phyloP scores from a whole-genome alignment of 1,140 invertebrate species.

The Diplogasteroides magnus region DNA sequence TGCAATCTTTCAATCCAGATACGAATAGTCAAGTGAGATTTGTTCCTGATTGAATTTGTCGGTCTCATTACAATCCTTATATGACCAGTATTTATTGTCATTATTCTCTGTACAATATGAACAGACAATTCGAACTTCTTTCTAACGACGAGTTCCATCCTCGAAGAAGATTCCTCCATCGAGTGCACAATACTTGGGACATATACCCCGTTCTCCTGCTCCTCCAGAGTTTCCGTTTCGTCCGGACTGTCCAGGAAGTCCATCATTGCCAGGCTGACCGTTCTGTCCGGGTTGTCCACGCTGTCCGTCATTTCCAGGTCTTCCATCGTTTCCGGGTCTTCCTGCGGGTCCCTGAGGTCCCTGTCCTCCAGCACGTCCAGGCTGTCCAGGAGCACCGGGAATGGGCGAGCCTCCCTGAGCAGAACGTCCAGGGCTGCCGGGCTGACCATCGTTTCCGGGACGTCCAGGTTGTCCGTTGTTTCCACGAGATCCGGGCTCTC shows the following conservation, averaged over 20 bases:
- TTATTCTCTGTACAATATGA: background rate
- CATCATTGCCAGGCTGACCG: too few species aligned
- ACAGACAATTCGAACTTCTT: conserved; percentile 9
- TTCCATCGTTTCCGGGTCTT: conserved; percentile 13
- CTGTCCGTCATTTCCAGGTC: conserved; percentile 11
- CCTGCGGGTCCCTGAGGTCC: conserved; percentile 18
- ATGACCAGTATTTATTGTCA: background rate
- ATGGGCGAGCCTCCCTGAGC: too few species aligned
- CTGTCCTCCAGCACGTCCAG: conserved; percentile 1
- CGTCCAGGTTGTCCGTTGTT: too few species aligned
- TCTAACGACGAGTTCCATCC: too few species aligned
- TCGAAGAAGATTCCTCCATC: too few species aligned
- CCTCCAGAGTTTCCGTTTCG: conserved; percentile 13
- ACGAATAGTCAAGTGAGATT: too few species aligned
- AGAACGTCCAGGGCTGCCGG: conserved; percentile 17
- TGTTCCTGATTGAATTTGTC: too few species aligned
- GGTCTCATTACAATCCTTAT: too few species aligned
- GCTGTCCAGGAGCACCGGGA: conserved; percentile 19
- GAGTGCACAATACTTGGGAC: too few species aligned
- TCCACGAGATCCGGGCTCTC: too few species aligned
- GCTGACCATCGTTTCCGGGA: too few species aligned
- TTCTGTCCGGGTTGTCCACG: conserved; percentile 6
- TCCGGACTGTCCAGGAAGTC: conserved; percentile 11
- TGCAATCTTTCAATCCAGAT: conserved; percentile 16
- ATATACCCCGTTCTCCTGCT: too few species aligned